Evolutionary conservation across 2,888 invertebrate genomes (phyloP).

Genomic region (Xylophagus ater): DNA sequence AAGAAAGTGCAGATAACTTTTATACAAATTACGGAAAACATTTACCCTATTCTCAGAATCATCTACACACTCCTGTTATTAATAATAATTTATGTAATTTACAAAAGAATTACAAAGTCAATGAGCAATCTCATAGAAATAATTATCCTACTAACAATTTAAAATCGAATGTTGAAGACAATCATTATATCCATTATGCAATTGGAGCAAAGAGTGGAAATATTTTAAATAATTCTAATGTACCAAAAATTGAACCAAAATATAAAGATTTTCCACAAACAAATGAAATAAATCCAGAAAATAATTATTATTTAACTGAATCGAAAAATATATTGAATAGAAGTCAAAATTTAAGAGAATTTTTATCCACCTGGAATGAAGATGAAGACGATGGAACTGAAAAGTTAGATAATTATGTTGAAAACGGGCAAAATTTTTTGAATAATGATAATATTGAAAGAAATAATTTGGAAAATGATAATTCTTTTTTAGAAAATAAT

Average conservation of each 20-base stretch:
- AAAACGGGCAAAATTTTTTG: neutral
- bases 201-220: constrained; percentile 3
- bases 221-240: neutral
- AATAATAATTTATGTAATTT: neutral
- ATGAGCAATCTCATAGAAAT: neutral
- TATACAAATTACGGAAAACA: neutral
- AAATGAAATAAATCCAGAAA: constrained; percentile 2
- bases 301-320: neutral
- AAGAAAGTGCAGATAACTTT: neutral
- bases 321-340: constrained; percentile 19
- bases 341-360: constrained; percentile 35
- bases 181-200: neutral
- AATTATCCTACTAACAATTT: neutral
- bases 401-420: constrained; percentile 9
- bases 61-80: neutral
- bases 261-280: neutral
- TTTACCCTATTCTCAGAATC: neutral
- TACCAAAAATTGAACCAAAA: neutral
- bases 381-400: constrained; percentile 31
- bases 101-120: too few species aligned
- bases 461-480: constrained; percentile 1
- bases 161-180: too few species aligned
- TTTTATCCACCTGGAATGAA: constrained; percentile 37
- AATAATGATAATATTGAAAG: neutral
- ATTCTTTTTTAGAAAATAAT: constrained; percentile 17